phyloP scores from a whole-genome alignment of 53 echinoderm and acorn worm species.

The Actinopyga echinites region DNA sequence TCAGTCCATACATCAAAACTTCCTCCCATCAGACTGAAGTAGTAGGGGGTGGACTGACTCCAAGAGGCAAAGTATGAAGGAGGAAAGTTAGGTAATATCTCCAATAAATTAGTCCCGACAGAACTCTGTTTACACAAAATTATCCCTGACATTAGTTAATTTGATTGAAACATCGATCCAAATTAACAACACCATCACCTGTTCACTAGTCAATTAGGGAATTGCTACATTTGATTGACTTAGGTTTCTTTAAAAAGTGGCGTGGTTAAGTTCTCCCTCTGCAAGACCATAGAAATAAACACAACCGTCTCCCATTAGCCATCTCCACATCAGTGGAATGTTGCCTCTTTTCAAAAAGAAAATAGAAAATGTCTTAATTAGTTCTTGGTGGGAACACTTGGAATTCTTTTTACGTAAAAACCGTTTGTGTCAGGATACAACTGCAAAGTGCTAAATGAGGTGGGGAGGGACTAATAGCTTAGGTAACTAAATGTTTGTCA shows the following conservation, averaged over 20 bases:
- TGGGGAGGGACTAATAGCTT: slow-evolving; percentile 9
- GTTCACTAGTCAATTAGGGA: slow-evolving; percentile 20
- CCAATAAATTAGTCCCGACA: slow-evolving; percentile 10
- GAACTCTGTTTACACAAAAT: slow-evolving; percentile 34
- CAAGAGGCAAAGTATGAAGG: not conserved
- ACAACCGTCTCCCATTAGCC: no score
- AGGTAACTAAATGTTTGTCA: slow-evolving; percentile 30
- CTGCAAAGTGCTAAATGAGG: slow-evolving; percentile 21
- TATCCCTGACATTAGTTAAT: slow-evolving; percentile 13
- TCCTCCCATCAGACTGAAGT: not conserved
- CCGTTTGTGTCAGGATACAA: slow-evolving; percentile 27
- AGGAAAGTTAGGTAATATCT: not conserved
- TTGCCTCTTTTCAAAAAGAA: not conserved
- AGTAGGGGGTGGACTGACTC: not conserved
- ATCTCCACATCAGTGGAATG: slow-evolving; percentile 1
- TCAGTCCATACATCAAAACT: no score
- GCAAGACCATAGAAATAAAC: no score
- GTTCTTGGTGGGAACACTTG: slow-evolving; percentile 24
- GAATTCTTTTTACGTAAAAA: not conserved
- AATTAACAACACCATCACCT: slow-evolving; percentile 24
- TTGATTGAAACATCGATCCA: slow-evolving; percentile 21
- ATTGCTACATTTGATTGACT: slow-evolving; percentile 24
- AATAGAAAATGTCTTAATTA: slow-evolving; percentile 3
- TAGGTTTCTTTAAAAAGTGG: not conserved
- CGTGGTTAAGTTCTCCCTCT: not conserved